A percentile compares a stretch with the other conserved stretches of the same genome.
These are phyloP conservation scores for Ephydatia muelleri DNA, from an alignment of 37 sponge, comb jelly and placozoan species.

Conservation along the genomic window DNA sequence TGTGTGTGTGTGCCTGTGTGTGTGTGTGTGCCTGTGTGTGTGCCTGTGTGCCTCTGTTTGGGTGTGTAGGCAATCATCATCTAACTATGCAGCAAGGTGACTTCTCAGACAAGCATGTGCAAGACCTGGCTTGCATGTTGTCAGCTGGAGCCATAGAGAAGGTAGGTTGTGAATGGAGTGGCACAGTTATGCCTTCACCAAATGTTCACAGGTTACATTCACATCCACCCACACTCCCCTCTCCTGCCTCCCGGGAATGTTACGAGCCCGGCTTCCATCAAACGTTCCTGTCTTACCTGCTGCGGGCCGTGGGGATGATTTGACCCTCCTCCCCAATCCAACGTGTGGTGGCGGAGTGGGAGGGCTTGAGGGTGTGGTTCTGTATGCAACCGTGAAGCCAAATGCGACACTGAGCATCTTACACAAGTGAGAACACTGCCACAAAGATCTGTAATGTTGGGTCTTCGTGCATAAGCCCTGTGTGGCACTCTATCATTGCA, in stretches of 20 bases:
- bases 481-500: no score
- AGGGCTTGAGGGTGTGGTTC: neutral
- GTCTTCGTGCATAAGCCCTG: no score
- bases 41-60: no score
- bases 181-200: no score
- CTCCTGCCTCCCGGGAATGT: constrained; percentile 11
- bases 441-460: neutral
- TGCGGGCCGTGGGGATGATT: no score
- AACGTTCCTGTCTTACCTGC: neutral
- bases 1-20: neutral
- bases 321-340: neutral
- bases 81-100: neutral
- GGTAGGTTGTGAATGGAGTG: neutral
- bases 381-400: neutral
- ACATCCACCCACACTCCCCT: constrained; percentile 13
- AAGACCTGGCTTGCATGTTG: neutral
- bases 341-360: neutral
- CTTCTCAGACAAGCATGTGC: neutral
- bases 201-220: constrained; percentile 10
- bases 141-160: neutral
- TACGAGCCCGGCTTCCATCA: constrained; percentile 15
- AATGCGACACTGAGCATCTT: constrained; percentile 15
- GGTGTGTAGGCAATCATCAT: neutral
- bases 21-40: no score
- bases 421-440: constrained; percentile 12